phyloP scores from a whole-genome alignment of 2,888 invertebrate genomes.

The Mayetiola destructor region DNA sequence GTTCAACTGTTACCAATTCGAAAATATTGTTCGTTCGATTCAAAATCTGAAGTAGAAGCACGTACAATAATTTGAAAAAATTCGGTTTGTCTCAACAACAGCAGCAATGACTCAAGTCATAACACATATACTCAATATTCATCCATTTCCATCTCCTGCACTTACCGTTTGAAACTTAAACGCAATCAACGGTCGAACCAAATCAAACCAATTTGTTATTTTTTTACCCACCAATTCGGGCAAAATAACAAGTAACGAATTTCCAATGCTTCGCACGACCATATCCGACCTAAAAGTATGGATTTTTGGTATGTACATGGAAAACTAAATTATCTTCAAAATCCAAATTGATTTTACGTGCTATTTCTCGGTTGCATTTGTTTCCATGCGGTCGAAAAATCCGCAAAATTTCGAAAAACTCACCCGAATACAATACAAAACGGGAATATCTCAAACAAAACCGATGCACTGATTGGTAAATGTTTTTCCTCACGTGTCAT shows the following conservation, averaged over 20 bases:
- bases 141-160: neutral
- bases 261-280: slow-evolving; percentile 78
- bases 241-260: slow-evolving; percentile 76
- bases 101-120: neutral
- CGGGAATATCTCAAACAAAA: slow-evolving; percentile 92
- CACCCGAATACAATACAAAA: slow-evolving; percentile 95
- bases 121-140: neutral
- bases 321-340: neutral
- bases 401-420: neutral
- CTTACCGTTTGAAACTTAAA: slow-evolving; percentile 91
- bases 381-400: slow-evolving; percentile 19
- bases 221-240: slow-evolving; percentile 78
- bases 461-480: slow-evolving; percentile 73
- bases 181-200: slow-evolving; percentile 81
- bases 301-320: neutral
- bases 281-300: slow-evolving; percentile 54
- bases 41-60: slow-evolving; percentile 53
- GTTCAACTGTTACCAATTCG: slow-evolving; percentile 79
- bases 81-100: neutral
- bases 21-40: slow-evolving; percentile 95
- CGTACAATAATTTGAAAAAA: neutral
- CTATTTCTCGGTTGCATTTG: neutral
- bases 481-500: slow-evolving; percentile 82
- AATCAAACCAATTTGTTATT: slow-evolving; percentile 81
- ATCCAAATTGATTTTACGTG: neutral